A percentile compares a stretch with the other conserved stretches of the same genome.
phyloP scores from a whole-genome alignment of 2,888 invertebrate species.

The Drosophila setosimentum region DNA sequence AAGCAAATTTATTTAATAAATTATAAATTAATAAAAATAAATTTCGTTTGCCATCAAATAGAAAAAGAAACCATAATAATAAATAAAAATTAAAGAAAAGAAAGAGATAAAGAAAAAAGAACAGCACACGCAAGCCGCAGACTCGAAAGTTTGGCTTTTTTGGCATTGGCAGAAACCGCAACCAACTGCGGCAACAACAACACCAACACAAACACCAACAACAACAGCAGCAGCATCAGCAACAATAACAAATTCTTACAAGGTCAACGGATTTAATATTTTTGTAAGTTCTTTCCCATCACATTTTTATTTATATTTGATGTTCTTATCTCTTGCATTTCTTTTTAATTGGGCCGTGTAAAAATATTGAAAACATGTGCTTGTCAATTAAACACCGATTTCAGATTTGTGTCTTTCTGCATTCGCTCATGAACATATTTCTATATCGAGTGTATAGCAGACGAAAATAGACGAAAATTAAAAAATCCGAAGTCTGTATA shows the following conservation, averaged over 20 bases:
- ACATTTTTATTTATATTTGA: conserved; percentile 12
- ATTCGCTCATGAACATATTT: conserved; percentile 45
- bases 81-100: conserved; percentile 32
- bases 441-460: conserved; percentile 30
- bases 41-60: conserved; percentile 36
- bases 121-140: conserved; percentile 51
- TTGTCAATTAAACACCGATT: conserved; percentile 71
- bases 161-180: conserved; percentile 26
- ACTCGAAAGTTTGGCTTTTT: conserved; percentile 26
- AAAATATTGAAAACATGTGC: conserved; percentile 70
- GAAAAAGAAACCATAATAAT: conserved; percentile 32
- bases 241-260: conserved; percentile 70
- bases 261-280: conserved; percentile 83
- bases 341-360: conserved; percentile 37
- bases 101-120: conserved; percentile 3
- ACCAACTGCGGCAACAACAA: conserved; percentile 20
- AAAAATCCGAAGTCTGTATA: neutral
- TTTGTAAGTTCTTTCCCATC: conserved; percentile 75
- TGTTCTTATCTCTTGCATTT: conserved; percentile 27
- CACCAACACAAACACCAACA: conserved; percentile 28
- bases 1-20: conserved; percentile 50
- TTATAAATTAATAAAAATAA: conserved; percentile 27
- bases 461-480: neutral
- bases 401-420: conserved; percentile 1
- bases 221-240: conserved; percentile 36